These are phyloP conservation scores for Dilophus febrilis DNA, from an alignment of 2,888 invertebrate species.

Conservation along the genomic window DNA sequence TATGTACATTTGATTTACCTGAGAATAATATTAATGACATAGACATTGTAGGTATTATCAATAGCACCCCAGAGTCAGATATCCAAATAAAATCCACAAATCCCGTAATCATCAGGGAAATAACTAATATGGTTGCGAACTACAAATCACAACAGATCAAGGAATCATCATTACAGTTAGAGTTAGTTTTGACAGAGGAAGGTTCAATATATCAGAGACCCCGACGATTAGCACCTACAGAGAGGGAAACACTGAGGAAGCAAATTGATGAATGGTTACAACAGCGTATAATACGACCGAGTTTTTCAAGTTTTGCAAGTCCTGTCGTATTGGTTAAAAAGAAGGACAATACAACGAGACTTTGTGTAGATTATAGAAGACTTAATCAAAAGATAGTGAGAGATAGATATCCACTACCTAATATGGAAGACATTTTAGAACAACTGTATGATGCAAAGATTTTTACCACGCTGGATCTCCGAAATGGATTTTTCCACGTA, in stretches of 20 bases:
- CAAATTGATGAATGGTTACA: not conserved
- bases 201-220: too few relatives aligned
- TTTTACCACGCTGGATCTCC: not conserved
- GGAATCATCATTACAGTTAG: not conserved
- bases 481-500: not conserved
- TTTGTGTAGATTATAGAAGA: not conserved
- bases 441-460: not conserved
- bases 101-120: too few relatives aligned
- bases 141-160: too few relatives aligned
- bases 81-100: too few relatives aligned
- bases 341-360: not conserved
- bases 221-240: not conserved
- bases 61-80: too few relatives aligned
- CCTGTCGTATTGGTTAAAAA: not conserved
- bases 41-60: too few relatives aligned
- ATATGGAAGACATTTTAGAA: not conserved
- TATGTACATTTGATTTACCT: too few relatives aligned
- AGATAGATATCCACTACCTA: not conserved
- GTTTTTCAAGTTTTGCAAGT: slow-evolving; percentile 1
- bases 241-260: not conserved
- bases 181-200: not conserved
- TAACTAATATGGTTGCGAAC: too few relatives aligned
- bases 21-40: too few relatives aligned
- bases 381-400: not conserved
- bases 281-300: not conserved